Evolutionary conservation across 1,140 invertebrate genomes (phyloP).

Genomic region (Cyphomyrmex costatus): DNA sequence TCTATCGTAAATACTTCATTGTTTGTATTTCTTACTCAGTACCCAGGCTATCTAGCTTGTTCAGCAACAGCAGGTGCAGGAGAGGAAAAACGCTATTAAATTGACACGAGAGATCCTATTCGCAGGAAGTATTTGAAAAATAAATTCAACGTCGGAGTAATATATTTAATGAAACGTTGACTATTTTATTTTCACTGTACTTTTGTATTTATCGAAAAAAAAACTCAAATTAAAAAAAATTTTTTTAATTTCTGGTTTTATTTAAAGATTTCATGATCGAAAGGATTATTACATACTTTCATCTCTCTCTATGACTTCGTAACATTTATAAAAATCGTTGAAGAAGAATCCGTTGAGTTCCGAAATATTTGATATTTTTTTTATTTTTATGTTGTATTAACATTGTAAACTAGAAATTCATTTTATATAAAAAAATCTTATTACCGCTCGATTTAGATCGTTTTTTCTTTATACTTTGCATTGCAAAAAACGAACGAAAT

Average conservation of each 20-base stretch:
- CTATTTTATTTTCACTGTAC: neutral
- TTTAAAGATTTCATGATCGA: neutral
- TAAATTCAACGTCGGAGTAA: neutral
- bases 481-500: too few species aligned
- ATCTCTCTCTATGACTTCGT: too few species aligned
- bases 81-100: constrained; percentile 1
- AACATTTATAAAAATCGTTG: too few species aligned
- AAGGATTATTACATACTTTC: too few species aligned
- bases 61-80: neutral
- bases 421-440: too few species aligned
- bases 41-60: neutral
- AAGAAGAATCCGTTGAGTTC: too few species aligned
- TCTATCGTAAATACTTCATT: constrained; percentile 72
- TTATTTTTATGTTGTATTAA: too few species aligned
- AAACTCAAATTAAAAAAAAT: neutral
- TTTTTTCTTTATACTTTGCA: too few species aligned
- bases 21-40: constrained; percentile 45
- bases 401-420: too few species aligned
- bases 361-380: too few species aligned
- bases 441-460: too few species aligned
- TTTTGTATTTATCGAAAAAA: neutral
- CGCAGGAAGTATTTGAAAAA: neutral
- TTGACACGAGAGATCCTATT: constrained; percentile 9
- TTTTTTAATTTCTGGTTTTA: neutral
- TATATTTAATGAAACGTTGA: neutral